Percentiles rank a stretch among this genome's conserved stretches.
Conservation (phyloP, 2,888 invertebrate species). For the Helleia helle region DNA sequence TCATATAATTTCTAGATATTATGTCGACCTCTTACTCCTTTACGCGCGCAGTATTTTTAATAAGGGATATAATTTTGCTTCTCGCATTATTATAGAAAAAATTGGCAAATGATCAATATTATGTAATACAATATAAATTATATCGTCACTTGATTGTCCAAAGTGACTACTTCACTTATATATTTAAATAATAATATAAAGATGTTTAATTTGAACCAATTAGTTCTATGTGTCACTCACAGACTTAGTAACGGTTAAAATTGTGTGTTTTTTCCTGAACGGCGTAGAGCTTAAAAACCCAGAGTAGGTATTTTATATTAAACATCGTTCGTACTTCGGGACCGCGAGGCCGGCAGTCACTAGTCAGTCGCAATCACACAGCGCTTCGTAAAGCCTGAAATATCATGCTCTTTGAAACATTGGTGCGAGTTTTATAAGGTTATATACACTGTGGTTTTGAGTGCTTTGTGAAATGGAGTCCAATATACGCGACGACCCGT, state of each 20-base stretch:
- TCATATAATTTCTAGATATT: too few species aligned
- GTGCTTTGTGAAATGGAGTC: slow-evolving; percentile 30
- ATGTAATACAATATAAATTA: too few species aligned
- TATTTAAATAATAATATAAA: too few species aligned
- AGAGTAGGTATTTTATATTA: slow-evolving; percentile 48
- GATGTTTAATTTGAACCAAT: too few species aligned
- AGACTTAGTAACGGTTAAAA: not conserved
- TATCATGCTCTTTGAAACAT: slow-evolving; percentile 7
- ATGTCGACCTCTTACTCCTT: too few species aligned
- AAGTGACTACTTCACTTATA: too few species aligned
- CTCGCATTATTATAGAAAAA: too few species aligned
- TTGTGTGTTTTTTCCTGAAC: slow-evolving; percentile 27
- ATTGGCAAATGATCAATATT: too few species aligned
- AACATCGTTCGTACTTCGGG: slow-evolving; percentile 46
- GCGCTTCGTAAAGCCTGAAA: slow-evolving; percentile 46
- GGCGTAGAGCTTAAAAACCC: slow-evolving; percentile 30
- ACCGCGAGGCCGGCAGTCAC: slow-evolving; percentile 26
- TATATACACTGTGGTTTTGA: slow-evolving; percentile 3
- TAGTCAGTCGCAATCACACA: slow-evolving; percentile 34
- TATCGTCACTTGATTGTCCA: too few species aligned
- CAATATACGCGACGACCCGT: slow-evolving; percentile 40
- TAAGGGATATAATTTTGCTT: too few species aligned
- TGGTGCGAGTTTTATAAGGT: not conserved
- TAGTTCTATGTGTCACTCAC: not conserved
- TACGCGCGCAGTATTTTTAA: too few species aligned